Percentiles rank a stretch among this genome's conserved stretches.
phyloP scores from a whole-genome alignment of 1,140 invertebrate species.

The Sweltsa coloradensis region DNA sequence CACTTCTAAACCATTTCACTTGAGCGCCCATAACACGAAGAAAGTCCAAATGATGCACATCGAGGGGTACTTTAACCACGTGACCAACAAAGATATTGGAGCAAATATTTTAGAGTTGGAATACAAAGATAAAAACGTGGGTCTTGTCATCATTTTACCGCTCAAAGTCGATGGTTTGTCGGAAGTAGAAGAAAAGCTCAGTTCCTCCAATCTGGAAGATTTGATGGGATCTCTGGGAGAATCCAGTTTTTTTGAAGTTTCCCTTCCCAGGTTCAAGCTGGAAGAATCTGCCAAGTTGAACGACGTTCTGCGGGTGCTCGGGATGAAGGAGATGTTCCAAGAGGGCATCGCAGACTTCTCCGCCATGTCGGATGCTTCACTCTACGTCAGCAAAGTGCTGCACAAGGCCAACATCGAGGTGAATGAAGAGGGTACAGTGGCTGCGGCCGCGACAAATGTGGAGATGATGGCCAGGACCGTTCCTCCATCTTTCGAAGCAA shows the following conservation, averaged over 20 bases:
- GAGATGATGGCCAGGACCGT: too few relatives aligned
- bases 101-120: slow-evolving; percentile 56
- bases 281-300: slow-evolving; percentile 40
- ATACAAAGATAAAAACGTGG: slow-evolving; percentile 49
- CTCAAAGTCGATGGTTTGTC: slow-evolving; percentile 39
- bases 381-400: slow-evolving; percentile 45
- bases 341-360: slow-evolving; percentile 54
- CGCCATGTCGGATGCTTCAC: slow-evolving; percentile 27
- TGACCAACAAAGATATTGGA: slow-evolving; percentile 37
- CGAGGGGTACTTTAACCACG: slow-evolving; percentile 40
- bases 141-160: slow-evolving; percentile 50
- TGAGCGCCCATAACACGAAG: slow-evolving; percentile 28
- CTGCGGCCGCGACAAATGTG: slow-evolving; percentile 44
- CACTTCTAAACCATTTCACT: slow-evolving; percentile 38
- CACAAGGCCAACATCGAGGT: slow-evolving; percentile 74
- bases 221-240: slow-evolving; percentile 16
- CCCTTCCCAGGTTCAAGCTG: slow-evolving; percentile 51
- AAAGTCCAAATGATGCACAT: slow-evolving; percentile 52
- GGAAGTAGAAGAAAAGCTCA: slow-evolving; percentile 31
- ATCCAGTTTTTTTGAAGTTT: slow-evolving; percentile 32
- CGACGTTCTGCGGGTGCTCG: slow-evolving; percentile 25
- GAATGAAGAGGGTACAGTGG: slow-evolving; percentile 67
- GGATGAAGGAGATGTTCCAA: slow-evolving; percentile 1
- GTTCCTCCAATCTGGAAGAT: slow-evolving; percentile 21
- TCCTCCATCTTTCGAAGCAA: not conserved